Percentiles rank a stretch among this genome's conserved stretches.
Conservation (phyloP, 2,797 vertebrate species). For the Siniperca scherzeri region DNA sequence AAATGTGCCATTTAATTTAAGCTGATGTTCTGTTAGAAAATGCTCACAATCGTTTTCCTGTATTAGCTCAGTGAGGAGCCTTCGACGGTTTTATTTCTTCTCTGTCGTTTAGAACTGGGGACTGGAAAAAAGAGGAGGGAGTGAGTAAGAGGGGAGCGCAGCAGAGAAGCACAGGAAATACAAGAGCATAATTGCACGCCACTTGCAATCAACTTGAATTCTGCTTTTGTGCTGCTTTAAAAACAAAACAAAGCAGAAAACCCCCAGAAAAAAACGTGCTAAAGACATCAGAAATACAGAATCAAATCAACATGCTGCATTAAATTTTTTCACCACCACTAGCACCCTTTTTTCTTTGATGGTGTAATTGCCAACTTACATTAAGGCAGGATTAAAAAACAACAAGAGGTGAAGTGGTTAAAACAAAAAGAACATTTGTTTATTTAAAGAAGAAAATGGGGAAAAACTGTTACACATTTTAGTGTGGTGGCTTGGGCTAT, state of each 20-base stretch:
- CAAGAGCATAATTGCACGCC: slow-evolving; percentile 60
- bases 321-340: slow-evolving; percentile 42
- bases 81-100: slow-evolving; percentile 57
- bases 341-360: slow-evolving; percentile 9
- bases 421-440: slow-evolving; percentile 48
- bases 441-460: slow-evolving; percentile 27
- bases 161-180: slow-evolving; percentile 49
- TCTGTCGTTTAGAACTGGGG: slow-evolving; percentile 39
- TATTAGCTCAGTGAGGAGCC: slow-evolving; percentile 62
- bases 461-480: slow-evolving; percentile 14
- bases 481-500: slow-evolving; percentile 1
- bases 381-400: slow-evolving; percentile 49
- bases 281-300: slow-evolving; percentile 66
- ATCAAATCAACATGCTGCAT: slow-evolving; percentile 61
- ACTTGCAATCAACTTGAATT: slow-evolving; percentile 69
- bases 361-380: slow-evolving; percentile 60
- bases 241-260: neutral
- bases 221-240: slow-evolving; percentile 64
- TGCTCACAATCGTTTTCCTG: slow-evolving; percentile 74
- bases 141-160: slow-evolving; percentile 13
- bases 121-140: slow-evolving; percentile 32
- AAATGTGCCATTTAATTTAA: slow-evolving; percentile 80
- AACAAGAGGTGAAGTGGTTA: slow-evolving; percentile 4
- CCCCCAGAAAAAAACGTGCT: slow-evolving; percentile 31
- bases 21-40: slow-evolving; percentile 68